phyloP scores from a whole-genome alignment of 2,888 invertebrate species.

The Selenia dentaria region DNA sequence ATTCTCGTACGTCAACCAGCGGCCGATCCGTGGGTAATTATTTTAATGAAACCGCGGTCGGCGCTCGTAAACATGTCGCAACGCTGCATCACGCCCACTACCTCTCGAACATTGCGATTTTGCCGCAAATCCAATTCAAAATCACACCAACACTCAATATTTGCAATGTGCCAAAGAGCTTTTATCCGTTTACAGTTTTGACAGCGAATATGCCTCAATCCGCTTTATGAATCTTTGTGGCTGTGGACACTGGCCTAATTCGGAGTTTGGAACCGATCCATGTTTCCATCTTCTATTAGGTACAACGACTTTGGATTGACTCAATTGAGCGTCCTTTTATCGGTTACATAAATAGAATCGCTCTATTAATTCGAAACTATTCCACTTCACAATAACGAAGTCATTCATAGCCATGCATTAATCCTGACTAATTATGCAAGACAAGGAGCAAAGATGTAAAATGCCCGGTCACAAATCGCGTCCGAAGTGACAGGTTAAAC shows the following conservation, averaged over 20 bases:
- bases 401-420: slow-evolving; percentile 77
- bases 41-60: slow-evolving; percentile 59
- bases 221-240: slow-evolving; percentile 35
- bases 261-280: slow-evolving; percentile 35
- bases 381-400: slow-evolving; percentile 65
- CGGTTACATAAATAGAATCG: slow-evolving; percentile 5
- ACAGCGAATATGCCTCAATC: slow-evolving; percentile 17
- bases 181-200: slow-evolving; percentile 26
- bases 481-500: slow-evolving; percentile 79
- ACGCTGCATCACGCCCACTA: slow-evolving; percentile 54
- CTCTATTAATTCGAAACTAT: slow-evolving; percentile 40
- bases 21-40: slow-evolving; percentile 56
- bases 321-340: slow-evolving; percentile 13
- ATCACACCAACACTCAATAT: slow-evolving; percentile 26
- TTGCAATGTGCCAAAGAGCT: slow-evolving; percentile 27
- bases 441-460: slow-evolving; percentile 78
- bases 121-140: slow-evolving; percentile 44
- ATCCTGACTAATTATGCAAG: slow-evolving; percentile 82
- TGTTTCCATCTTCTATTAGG: slow-evolving; percentile 27
- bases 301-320: slow-evolving; percentile 1
- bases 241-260: slow-evolving; percentile 30
- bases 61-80: slow-evolving; percentile 56
- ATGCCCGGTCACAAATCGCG: slow-evolving; percentile 80
- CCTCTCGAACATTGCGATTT: slow-evolving; percentile 47
- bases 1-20: slow-evolving; percentile 50